A percentile compares a stretch with the other conserved stretches of the same genome.
phyloP scores from a whole-genome alignment of 2,797 vertebrate genomes.

The Aythya fuligula region DNA sequence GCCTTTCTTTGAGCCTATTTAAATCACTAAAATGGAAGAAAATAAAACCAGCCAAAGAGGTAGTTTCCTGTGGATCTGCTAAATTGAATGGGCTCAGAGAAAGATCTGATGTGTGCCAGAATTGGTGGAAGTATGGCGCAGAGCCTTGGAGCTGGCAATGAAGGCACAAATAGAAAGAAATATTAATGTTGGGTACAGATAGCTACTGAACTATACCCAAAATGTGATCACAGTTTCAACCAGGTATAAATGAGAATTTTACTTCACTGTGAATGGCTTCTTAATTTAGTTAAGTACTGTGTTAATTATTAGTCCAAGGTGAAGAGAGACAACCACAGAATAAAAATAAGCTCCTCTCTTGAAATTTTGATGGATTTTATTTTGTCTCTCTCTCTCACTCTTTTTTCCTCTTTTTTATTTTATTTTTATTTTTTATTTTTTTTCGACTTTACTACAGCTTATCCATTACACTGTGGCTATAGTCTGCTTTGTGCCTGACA shows the following conservation, averaged over 20 bases:
- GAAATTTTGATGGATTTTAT: not conserved
- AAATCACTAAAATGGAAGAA: not conserved
- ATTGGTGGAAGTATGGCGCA: not conserved
- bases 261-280: not conserved
- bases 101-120: not conserved
- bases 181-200: not conserved
- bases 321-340: not conserved
- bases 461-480: not conserved
- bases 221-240: not conserved
- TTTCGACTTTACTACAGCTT: not conserved
- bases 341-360: not conserved
- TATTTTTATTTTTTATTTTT: not conserved
- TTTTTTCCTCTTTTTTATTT: not conserved
- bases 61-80: not conserved
- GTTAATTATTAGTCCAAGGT: not conserved
- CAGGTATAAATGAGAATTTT: not conserved
- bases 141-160: not conserved
- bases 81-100: not conserved
- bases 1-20: not conserved
- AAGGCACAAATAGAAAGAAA: not conserved
- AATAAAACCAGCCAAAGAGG: not conserved
- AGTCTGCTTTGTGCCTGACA: conserved; percentile 6
- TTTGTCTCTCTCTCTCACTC: not conserved
- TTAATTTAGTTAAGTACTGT: not conserved
- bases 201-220: not conserved